Base-by-base conservation (phyloP, 37 sponge, comb jelly and placozoan species). In the Spongia lamella region DNA sequence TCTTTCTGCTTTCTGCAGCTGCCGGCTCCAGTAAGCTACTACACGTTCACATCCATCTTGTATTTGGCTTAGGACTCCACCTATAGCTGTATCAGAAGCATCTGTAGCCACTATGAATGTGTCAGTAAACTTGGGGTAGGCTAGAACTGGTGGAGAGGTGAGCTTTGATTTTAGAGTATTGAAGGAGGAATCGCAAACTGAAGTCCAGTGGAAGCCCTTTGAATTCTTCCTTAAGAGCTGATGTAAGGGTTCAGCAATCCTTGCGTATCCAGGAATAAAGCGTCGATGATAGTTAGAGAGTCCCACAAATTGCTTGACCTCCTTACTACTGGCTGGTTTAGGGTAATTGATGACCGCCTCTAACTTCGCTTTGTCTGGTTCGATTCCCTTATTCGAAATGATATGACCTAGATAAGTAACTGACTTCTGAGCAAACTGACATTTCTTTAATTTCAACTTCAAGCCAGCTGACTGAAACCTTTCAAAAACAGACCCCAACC, bases 101-200 rank as follows among this genome's bases (percentile, higher is more conserved):
- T 66, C 68, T 38, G 68, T 66, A 40, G 1, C 68, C 17, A 66
- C 39, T n/a, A 66, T 66, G 43, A 66, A 66, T 16, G 38, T 19
- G 22, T 21, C 1, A 17, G 20, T 39, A 33, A 34, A 66, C 22
- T 66, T 20, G 1, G 68, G 68, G 21, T 38, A 66, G 2, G 68
- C 68, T 40, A 66, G 43, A 36, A 66, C n/a, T 1, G 68, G 68
- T 0, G 68, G 39, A 17, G 68, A 3, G 13, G 68, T 38, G 20
- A 35, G 38, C 1, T 1, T 15, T 37, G n/a, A 20, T 38, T 66
- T 66, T 24, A 66, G 6, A 38, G 32, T 38, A 22, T 1, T 34
- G 38, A 66, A 66, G 4, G 68, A 38, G 2, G 32, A 3, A 24
- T 27, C 68, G 7, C 68, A 34, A 14, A 1, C 24, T 35, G 34